Evolutionary conservation across 2,888 invertebrate species (phyloP).

Genomic region (Icerya purchasi): DNA sequence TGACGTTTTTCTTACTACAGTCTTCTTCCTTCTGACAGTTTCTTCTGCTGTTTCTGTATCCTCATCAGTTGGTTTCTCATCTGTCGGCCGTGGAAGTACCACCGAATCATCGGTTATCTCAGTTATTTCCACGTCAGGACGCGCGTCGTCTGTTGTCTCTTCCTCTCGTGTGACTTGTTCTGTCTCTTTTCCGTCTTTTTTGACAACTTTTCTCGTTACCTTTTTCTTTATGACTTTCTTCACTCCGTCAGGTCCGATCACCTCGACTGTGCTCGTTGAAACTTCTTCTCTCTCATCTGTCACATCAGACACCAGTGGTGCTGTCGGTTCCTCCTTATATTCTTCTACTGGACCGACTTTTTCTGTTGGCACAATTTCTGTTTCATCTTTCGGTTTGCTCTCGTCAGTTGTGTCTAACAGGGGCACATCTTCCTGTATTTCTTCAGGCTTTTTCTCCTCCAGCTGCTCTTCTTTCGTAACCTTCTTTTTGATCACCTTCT

Average conservation of each 20-base stretch:
- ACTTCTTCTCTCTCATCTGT: conserved; percentile 12
- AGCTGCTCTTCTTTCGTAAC: conserved; percentile 18
- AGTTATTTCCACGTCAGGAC: too few relatives aligned
- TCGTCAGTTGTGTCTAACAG: background rate
- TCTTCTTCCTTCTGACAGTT: conserved; percentile 20
- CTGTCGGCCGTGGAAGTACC: too few relatives aligned
- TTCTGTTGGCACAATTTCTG: conserved; percentile 6
- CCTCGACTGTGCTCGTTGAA: background rate
- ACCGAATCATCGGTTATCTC: too few relatives aligned
- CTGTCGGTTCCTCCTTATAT: background rate
- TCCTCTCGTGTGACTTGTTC: conserved; percentile 20
- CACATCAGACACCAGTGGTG: background rate
- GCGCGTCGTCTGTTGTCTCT: background rate
- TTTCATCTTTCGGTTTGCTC: conserved; percentile 7
- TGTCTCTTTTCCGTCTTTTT: conserved; percentile 19
- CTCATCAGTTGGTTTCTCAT: conserved; percentile 18
- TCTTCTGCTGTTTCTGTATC: conserved; percentile 16
- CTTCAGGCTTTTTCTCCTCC: background rate
- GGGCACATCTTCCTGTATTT: conserved; percentile 13
- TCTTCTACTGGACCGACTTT: conserved; percentile 7
- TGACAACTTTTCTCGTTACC: conserved; percentile 6
- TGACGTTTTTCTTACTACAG: background rate
- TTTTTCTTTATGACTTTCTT: conserved; percentile 12
- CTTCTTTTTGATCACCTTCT: conserved; percentile 22
- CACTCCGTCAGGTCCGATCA: background rate